Evolutionary conservation across 2,113 vertebrate genomes (phyloP).

Genomic region (Laticauda colubrina): DNA sequence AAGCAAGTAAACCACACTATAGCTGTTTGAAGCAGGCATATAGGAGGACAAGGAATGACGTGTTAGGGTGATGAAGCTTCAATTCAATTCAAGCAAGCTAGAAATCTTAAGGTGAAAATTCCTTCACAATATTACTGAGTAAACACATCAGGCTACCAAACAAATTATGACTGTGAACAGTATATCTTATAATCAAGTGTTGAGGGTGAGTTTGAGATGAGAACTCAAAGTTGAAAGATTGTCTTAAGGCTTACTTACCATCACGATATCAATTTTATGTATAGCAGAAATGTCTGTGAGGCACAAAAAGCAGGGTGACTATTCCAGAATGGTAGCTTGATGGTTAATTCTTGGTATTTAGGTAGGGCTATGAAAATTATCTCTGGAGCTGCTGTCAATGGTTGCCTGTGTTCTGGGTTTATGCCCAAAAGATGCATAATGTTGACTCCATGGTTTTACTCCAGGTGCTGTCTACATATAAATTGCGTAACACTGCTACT

Average conservation of each 20-base stretch:
- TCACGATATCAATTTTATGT: not conserved
- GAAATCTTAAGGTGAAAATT: not conserved
- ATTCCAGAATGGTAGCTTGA: not conserved
- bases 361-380: not conserved
- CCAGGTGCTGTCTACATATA: not conserved
- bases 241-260: not conserved
- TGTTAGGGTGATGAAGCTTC: not conserved
- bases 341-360: not conserved
- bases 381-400: not conserved
- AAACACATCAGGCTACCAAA: not conserved
- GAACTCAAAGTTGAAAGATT: not conserved
- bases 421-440: not conserved
- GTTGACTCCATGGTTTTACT: not conserved
- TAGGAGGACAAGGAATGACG: not conserved
- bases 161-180: not conserved
- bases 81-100: not conserved
- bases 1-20: not conserved
- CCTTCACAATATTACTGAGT: not conserved
- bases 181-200: not conserved
- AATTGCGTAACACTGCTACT: constrained; percentile 18
- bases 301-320: not conserved
- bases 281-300: not conserved
- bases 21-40: not conserved
- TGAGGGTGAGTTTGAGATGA: not conserved
- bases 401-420: not conserved